These are phyloP conservation scores for Eumeta japonica DNA, from an alignment of 1,140 invertebrate species.

Conservation along the genomic window DNA sequence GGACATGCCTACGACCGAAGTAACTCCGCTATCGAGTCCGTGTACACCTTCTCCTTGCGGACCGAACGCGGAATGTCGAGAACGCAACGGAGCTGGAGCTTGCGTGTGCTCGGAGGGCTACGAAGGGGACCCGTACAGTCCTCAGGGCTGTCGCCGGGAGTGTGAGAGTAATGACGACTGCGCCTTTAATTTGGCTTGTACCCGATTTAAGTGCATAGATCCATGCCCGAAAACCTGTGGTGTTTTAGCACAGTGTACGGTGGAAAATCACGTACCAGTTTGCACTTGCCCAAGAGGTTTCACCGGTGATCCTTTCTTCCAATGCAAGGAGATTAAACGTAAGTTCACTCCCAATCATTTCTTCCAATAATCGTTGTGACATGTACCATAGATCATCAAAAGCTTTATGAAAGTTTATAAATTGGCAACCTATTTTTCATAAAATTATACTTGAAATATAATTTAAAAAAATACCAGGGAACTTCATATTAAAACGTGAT, in stretches of 20 bases:
- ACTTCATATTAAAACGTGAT: too few species aligned
- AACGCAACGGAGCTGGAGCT: constrained; percentile 65
- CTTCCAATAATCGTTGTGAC: constrained; percentile 7
- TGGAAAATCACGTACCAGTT: constrained; percentile 71
- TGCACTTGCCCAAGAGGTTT: constrained; percentile 73
- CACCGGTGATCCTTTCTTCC: constrained; percentile 78
- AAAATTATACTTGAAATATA: too few species aligned
- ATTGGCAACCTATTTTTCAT: too few species aligned
- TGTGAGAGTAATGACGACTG: constrained; percentile 78
- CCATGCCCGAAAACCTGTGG: constrained; percentile 76
- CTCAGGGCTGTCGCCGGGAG: constrained; percentile 70
- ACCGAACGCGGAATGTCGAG: constrained; percentile 66
- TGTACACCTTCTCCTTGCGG: constrained; percentile 71
- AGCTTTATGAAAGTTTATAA: too few species aligned
- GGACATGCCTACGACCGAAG: constrained; percentile 42
- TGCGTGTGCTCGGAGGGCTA: constrained; percentile 70
- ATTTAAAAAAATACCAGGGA: too few species aligned
- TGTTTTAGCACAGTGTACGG: constrained; percentile 69
- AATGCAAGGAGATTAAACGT: constrained; percentile 66
- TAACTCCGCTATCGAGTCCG: constrained; percentile 56
- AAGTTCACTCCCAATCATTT: constrained; percentile 27
- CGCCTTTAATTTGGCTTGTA: constrained; percentile 64
- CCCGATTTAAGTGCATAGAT: constrained; percentile 74
- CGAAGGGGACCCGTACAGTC: constrained; percentile 69
- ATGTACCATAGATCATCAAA: neutral